Percentiles rank a stretch among this genome's conserved stretches.
phyloP scores from a whole-genome alignment of 2,888 invertebrate species.

The Piscicola geometra region DNA sequence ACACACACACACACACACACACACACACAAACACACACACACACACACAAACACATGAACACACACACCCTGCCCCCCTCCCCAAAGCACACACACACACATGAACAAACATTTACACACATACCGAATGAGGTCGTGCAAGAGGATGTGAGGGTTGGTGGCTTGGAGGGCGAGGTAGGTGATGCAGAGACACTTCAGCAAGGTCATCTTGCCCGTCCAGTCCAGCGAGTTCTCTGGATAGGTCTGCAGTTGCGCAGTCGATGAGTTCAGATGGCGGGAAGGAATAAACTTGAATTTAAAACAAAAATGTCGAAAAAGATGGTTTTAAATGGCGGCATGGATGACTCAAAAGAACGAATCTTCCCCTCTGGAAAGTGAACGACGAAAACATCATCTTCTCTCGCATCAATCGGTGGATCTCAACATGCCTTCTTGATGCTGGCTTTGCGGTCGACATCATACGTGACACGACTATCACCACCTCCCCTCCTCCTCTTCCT shows the following conservation, averaged over 20 bases:
- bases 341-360: no score
- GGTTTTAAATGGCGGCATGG: no score
- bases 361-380: no score
- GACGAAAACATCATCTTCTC: no score
- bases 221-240: neutral
- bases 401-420: no score
- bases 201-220: neutral
- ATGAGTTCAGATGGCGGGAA: no score
- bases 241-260: neutral
- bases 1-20: neutral
- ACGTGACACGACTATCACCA: no score
- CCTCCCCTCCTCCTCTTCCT: neutral
- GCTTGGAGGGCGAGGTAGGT: conserved; percentile 15
- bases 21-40: neutral
- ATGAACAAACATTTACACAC: neutral
- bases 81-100: neutral
- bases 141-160: neutral
- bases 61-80: neutral
- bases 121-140: conserved; percentile 32
- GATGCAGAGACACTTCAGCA: neutral
- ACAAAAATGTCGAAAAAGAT: no score
- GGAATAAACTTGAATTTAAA: no score
- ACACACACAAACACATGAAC: neutral
- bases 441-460: no score
- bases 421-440: no score